Evolutionary conservation across 2,797 vertebrate species (phyloP).

Genomic region (Corythornis leucogaster): DNA sequence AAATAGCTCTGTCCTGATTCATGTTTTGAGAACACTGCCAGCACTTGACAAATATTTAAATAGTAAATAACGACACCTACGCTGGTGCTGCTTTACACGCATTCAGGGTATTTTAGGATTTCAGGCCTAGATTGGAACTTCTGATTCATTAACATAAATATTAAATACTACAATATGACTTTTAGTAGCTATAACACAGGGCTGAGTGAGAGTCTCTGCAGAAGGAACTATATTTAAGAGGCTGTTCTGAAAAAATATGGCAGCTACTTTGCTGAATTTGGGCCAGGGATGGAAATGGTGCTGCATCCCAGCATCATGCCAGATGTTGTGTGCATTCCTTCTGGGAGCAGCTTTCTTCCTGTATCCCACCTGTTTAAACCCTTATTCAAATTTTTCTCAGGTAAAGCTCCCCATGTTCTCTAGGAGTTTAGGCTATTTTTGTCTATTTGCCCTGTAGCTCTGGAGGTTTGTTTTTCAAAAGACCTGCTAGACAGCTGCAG

Average conservation of each 20-base stretch:
- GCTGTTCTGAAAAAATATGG: background rate
- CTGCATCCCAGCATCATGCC: background rate
- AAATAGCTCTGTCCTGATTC: constrained; percentile 55
- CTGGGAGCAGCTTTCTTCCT: background rate
- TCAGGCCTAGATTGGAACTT: background rate
- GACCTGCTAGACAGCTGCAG: background rate
- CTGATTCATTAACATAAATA: background rate
- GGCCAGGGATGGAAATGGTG: background rate
- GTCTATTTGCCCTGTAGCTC: background rate
- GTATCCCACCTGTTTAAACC: background rate
- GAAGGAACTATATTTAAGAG: background rate
- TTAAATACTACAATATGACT: background rate
- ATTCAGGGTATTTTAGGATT: background rate
- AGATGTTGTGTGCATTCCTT: background rate
- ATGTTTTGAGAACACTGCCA: constrained; percentile 5
- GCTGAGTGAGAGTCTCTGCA: background rate
- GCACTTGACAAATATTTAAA: constrained; percentile 15
- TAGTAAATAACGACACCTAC: constrained; percentile 22
- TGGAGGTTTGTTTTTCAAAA: background rate
- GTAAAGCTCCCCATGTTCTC: background rate
- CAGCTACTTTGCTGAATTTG: background rate
- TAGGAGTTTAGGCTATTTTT: background rate
- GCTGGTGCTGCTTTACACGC: background rate
- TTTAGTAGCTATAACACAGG: background rate
- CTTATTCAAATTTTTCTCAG: background rate